Percentiles rank a stretch among this genome's conserved stretches.
Conservation (phyloP, 2,113 vertebrate genomes). For the Grus americana region DNA sequence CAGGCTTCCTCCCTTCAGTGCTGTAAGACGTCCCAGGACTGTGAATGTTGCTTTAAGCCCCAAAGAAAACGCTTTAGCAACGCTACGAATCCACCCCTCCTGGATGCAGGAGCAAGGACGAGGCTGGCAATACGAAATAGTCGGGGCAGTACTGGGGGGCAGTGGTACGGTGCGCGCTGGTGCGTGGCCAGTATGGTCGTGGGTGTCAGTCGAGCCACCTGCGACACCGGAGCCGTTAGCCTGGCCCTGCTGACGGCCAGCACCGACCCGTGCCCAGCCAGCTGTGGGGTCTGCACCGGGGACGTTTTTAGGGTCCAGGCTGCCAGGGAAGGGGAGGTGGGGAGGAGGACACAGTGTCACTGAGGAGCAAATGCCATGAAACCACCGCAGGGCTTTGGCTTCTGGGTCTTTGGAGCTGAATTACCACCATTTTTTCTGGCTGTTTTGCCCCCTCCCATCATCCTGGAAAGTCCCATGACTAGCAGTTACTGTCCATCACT, state of each 20-base stretch:
- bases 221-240: rapidly evolving
- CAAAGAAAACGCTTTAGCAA: neutral
- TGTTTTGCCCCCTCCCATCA: neutral
- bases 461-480: neutral
- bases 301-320: too few species aligned
- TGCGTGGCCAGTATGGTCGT: too few species aligned
- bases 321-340: too few species aligned
- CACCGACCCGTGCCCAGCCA: neutral
- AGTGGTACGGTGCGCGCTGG: too few species aligned
- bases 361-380: neutral
- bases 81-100: neutral
- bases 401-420: neutral
- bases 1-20: neutral
- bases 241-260: neutral
- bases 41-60: neutral
- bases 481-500: neutral
- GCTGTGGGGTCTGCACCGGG: neutral
- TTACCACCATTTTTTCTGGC: neutral
- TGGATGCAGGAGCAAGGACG: neutral
- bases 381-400: too few species aligned
- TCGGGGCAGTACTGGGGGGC: neutral
- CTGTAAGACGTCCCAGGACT: neutral
- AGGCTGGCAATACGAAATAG: rapidly evolving
- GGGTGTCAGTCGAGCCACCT: neutral
- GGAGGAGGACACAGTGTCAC: too few species aligned